These are phyloP conservation scores for Gallinago jamesoni DNA, from an alignment of 2,113 vertebrate species.

Conservation along the genomic window DNA sequence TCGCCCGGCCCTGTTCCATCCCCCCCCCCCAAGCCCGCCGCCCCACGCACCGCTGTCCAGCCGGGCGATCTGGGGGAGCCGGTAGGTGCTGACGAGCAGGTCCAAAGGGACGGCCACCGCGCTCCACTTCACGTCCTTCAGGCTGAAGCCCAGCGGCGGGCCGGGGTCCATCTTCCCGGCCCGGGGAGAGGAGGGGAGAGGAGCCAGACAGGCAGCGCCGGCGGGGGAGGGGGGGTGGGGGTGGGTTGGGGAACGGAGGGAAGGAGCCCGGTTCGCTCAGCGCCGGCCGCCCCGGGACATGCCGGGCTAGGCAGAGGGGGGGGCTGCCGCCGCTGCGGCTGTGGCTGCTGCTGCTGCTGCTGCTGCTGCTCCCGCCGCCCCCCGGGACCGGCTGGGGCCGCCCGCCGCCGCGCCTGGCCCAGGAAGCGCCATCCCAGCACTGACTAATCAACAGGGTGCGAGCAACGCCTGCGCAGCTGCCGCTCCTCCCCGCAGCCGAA, in stretches of 20 bases:
- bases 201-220: neutral
- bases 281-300: neutral
- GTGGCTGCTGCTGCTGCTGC: neutral
- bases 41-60: slow-evolving; percentile 65
- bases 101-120: slow-evolving; percentile 87
- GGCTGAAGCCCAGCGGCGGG: slow-evolving; percentile 75
- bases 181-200: neutral
- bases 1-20: too few relatives aligned
- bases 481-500: slow-evolving; percentile 58
- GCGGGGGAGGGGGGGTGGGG: neutral
- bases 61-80: slow-evolving; percentile 90
- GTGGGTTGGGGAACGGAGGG: neutral
- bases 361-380: slow-evolving; percentile 47
- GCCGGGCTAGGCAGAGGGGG: slow-evolving; percentile 26
- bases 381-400: slow-evolving; percentile 56
- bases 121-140: slow-evolving; percentile 96
- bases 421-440: slow-evolving; percentile 81
- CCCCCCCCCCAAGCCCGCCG: neutral
- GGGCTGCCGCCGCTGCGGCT: neutral
- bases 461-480: slow-evolving; percentile 79
- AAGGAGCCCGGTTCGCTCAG: neutral
- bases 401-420: slow-evolving; percentile 71
- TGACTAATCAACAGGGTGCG: slow-evolving; percentile 79
- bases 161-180: slow-evolving; percentile 74
- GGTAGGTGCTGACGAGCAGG: slow-evolving; percentile 89